Base-by-base conservation (phyloP, 2,888 invertebrate species). In the Zygothrica quintamaculata region DNA sequence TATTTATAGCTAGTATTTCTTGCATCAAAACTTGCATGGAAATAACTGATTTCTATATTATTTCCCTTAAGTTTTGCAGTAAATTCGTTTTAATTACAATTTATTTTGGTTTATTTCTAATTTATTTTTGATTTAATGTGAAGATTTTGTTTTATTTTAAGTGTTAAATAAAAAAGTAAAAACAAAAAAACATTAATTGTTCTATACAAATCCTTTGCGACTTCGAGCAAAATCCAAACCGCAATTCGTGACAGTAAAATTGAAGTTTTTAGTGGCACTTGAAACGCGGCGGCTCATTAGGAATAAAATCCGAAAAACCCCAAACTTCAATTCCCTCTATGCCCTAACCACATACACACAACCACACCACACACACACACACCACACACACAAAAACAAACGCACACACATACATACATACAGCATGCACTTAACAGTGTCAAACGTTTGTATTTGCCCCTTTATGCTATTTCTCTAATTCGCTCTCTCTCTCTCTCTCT, bases 351-450 rank as follows among this genome's bases (percentile, higher is more conserved):
- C 29, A 29, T 1, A 29, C 29, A 29, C 29, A 29, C 29, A n/a
- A n/a, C n/a, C n/a, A n/a, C n/a, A n/a, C n/a, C n/a, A 26, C 26
- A 26, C 26, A 26, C 26, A 37, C 37, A 37, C 40, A 34, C 22
- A 37, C n/a, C 29, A 1, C 34, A 25, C 34, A 25, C 33, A 16
- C n/a, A 26, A 25, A 33, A 15, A 13, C 43, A n/a, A 31, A 29
- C 29, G 18, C 18, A 13, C 18, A 7, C 33, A 47, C 29, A n/a
- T n/a, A 43, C 39, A 36, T 16, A 33, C 3, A 15, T 13, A 44
- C 58, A 56, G 51, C 44, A 61, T 57, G 65, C 84, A 84, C 77
- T 84, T 79, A 67, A 77, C 77, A 76, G 48, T 77, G 78, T 74
- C 74, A 70, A 70, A 58, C 55, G 65, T 33, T 74, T 57, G 51